Conservation (phyloP, 1,140 invertebrate species). For the Ylistrum balloti region DNA sequence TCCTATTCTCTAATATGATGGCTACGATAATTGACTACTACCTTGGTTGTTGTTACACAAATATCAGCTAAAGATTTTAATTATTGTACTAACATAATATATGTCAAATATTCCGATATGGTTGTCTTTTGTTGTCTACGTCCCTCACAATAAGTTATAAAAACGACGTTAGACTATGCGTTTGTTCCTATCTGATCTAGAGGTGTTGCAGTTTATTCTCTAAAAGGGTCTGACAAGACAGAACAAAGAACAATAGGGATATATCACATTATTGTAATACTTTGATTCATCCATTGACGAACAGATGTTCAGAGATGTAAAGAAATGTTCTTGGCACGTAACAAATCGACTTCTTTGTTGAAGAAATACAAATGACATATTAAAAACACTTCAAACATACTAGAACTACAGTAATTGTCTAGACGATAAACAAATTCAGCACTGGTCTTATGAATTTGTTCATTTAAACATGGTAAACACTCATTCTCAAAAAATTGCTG, state of each 20-base stretch:
- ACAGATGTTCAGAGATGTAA: neutral
- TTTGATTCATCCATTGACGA: neutral
- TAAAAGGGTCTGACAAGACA: neutral
- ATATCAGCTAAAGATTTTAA: too few species aligned
- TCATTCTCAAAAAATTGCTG: conserved; percentile 11
- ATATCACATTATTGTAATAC: neutral
- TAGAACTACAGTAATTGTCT: neutral
- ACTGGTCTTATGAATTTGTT: neutral
- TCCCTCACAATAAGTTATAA: too few species aligned
- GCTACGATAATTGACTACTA: too few species aligned
- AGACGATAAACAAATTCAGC: neutral
- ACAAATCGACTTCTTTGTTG: neutral
- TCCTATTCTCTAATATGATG: too few species aligned
- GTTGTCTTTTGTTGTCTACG: too few species aligned
- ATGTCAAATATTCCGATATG: too few species aligned
- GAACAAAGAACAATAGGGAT: too few species aligned
- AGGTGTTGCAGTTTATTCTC: neutral
- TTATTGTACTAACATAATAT: too few species aligned
- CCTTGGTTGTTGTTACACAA: too few species aligned
- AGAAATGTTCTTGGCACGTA: neutral
- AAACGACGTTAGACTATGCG: neutral
- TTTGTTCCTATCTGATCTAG: neutral
- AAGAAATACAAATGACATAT: neutral
- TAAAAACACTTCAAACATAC: conserved; percentile 20
- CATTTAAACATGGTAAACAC: neutral